Base-by-base conservation (phyloP, 2,113 vertebrate genomes). In the Diphyllodes magnificus region DNA sequence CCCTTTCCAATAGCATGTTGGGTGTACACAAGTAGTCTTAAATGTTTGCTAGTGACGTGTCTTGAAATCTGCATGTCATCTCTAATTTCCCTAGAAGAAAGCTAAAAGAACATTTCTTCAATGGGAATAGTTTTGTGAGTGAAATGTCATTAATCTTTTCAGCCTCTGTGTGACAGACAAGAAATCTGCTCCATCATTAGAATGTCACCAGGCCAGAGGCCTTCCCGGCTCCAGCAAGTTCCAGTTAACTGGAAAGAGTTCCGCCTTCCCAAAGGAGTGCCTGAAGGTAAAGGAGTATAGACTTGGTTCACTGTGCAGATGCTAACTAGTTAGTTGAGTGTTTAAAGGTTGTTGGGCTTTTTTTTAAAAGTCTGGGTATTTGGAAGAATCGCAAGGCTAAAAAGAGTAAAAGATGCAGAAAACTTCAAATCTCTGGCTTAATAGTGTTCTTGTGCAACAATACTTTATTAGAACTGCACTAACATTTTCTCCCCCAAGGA, bases 141-240 rank as follows among this genome's bases (percentile, higher is more conserved):
- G 61, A 59, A 69, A 33, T 79, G 13, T 64, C 42, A 24, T 88
- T 86, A 50, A 88, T 75, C 64, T 92, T 97, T 97, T 68, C 95
- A 98, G 98, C 35, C 92, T 92, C 57, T 61, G 57, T 82, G 35
- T 71, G 65, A 76, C 22, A 35, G 39, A 76, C 33, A 25, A 86
- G 96, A 97, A 80, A 94, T 97, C 60, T 98, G 98, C 95, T 98
- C 80, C 84, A 98, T 98, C 42, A 65, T 98, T 77, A 97, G 92
- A 78, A 25, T 93, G 47, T 98, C 98, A n/a, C 98, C 98, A 10
- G 27, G 19, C 45, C 89, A 3, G 39, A 97, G 77, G 76, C 21
- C 64, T 68, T 12, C 82, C 27, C 82, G 19, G 92, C 57, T 4
- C 57, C 90, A 44, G 54, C 59, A 5, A 33, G 16, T 50, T 63